Base-by-base conservation (phyloP, 2,888 invertebrate genomes). In the Melanostoma mellinum region DNA sequence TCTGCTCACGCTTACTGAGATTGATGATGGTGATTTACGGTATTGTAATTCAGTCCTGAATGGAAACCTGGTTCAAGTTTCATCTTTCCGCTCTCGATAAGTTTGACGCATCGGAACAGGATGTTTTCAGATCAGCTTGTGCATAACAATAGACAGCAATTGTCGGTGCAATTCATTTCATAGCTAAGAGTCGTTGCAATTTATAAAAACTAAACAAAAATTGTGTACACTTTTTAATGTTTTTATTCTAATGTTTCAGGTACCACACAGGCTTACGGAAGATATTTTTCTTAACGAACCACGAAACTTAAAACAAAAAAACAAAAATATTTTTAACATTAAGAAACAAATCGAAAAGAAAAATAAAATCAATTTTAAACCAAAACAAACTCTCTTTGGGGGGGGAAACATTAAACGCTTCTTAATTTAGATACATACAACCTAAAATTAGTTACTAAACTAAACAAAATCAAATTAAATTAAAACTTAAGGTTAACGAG, bases 351-450 rank as follows among this genome's bases (percentile, higher is more conserved):
- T 33, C 65, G 53, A 72, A 72, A 60, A 42, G 30, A 44, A 52
- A n/a, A 48, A 33, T n/a, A 67, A 72, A 55, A 53, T 55, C 8
- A 69, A 68, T 52, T 46, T 69, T 69, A 35, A 58, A 50, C 30
- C 20, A 63, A 56, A 63, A 48, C 50, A 74, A 73, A 55, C 74
- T 75, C 84, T 78, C 65, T 78, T 75, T 61, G 46, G 69, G 78
- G 50, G 82, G 84, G 84, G 65, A 84, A 84, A 84, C 84, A 84
- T 84, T 78, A 79, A 82, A 84, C 84, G 84, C 84, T 84, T 84
- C 84, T 84, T 84, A 84, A 65, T 65, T 79, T 84, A 84, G 82
- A 74, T 67, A 58, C 46, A 36, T 6, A 56, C 58, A 69, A 55
- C 48, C 61, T 56, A 61, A 72, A 60, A 44, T 69, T 63, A 42